These are phyloP conservation scores for Callyntrura sp. DNA, from an alignment of 2,888 invertebrate species.

Conservation along the genomic window DNA sequence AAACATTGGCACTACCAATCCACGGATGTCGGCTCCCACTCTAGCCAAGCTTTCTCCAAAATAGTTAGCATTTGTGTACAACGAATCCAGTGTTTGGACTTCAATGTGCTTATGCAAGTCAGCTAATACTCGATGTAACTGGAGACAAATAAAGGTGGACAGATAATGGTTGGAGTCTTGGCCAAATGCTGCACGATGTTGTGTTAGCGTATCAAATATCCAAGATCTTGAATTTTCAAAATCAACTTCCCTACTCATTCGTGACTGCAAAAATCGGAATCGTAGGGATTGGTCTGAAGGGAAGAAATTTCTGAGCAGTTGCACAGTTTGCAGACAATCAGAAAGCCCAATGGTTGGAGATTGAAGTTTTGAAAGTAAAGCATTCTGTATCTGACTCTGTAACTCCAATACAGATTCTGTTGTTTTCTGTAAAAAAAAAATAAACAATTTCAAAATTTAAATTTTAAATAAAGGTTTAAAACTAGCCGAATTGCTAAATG, in stretches of 20 bases:
- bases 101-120: slow-evolving; percentile 82
- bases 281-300: slow-evolving; percentile 82
- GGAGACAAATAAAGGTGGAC: slow-evolving; percentile 82
- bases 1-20: slow-evolving; percentile 80
- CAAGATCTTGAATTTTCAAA: slow-evolving; percentile 82
- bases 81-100: slow-evolving; percentile 80
- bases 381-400: slow-evolving; percentile 82
- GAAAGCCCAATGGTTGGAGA: slow-evolving; percentile 82
- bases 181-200: slow-evolving; percentile 83
- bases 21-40: slow-evolving; percentile 83
- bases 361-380: slow-evolving; percentile 80
- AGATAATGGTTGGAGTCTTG: slow-evolving; percentile 83
- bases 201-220: slow-evolving; percentile 83
- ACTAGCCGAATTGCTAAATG: background rate
- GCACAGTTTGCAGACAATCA: slow-evolving; percentile 83
- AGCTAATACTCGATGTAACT: slow-evolving; percentile 78
- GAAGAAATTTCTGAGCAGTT: slow-evolving; percentile 82
- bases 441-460: background rate
- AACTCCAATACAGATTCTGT: slow-evolving; percentile 81
- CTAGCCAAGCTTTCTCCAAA: slow-evolving; percentile 83
- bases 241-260: slow-evolving; percentile 81
- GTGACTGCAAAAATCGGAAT: slow-evolving; percentile 81
- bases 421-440: slow-evolving; percentile 78
- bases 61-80: slow-evolving; percentile 82
- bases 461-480: background rate